Percentiles rank a stretch among this genome's conserved stretches.
These are phyloP conservation scores for Nymphalis urticae DNA, from an alignment of 2,888 invertebrate species.

Conservation along the genomic window DNA sequence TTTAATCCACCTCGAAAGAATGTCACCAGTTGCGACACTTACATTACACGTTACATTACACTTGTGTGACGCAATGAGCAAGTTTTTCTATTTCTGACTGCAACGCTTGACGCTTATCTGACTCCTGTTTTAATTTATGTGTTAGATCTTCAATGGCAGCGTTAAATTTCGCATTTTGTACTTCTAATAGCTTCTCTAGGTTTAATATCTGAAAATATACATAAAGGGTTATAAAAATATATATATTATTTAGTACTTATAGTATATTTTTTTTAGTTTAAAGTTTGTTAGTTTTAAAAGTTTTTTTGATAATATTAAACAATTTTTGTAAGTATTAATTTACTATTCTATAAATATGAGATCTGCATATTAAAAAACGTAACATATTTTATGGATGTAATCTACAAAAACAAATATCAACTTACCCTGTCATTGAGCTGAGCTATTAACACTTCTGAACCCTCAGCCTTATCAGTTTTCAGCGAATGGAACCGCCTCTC, in stretches of 20 bases:
- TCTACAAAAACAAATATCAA: slow-evolving; percentile 25
- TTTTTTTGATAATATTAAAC: too few relatives aligned
- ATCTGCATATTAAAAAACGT: not conserved
- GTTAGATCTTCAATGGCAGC: slow-evolving; percentile 84
- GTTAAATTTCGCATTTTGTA: slow-evolving; percentile 81
- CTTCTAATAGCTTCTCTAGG: slow-evolving; percentile 82
- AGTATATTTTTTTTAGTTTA: too few relatives aligned
- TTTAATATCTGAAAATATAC: slow-evolving; percentile 71
- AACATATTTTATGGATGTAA: not conserved
- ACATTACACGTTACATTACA: slow-evolving; percentile 80
- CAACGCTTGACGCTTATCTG: slow-evolving; percentile 83
- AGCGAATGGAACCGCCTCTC: slow-evolving; percentile 56
- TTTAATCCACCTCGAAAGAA: not conserved
- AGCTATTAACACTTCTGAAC: slow-evolving; percentile 64
- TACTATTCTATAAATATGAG: too few relatives aligned
- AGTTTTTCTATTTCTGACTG: slow-evolving; percentile 86
- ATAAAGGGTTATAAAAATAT: not conserved
- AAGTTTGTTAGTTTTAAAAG: too few relatives aligned
- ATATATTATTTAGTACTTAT: not conserved
- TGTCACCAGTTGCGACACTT: not conserved
- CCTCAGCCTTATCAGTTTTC: slow-evolving; percentile 55
- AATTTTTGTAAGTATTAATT: too few relatives aligned
- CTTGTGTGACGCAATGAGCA: slow-evolving; percentile 86
- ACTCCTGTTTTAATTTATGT: slow-evolving; percentile 82
- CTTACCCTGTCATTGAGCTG: slow-evolving; percentile 78